phyloP scores from a whole-genome alignment of 2,113 vertebrate species.

The Salvelinus namaycush region DNA sequence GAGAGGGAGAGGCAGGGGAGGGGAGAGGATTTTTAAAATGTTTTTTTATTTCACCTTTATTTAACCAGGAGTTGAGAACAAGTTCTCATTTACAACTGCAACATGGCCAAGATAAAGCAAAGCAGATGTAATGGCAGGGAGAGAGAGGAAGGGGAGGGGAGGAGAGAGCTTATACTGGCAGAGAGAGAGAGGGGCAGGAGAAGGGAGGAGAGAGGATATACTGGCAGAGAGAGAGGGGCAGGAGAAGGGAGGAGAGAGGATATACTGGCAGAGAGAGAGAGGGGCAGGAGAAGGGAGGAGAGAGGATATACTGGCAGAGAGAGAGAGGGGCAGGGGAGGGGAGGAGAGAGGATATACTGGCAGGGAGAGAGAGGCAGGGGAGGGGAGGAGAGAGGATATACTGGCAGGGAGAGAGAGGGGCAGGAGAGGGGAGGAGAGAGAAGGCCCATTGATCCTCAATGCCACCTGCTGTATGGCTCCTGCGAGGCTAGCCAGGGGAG shows the following conservation, averaged over 20 bases:
- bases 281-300: constrained; percentile 5
- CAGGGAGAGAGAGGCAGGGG: not conserved
- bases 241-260: not conserved
- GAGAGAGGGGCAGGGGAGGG: constrained; percentile 12
- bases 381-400: not conserved
- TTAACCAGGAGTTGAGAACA: too few species aligned
- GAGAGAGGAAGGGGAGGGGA: constrained; percentile 10
- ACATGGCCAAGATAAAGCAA: too few species aligned
- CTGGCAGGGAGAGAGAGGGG: not conserved
- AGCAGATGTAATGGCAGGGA: too few species aligned
- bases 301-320: not conserved
- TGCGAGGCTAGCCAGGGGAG: constrained; percentile 45
- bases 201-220: too few species aligned
- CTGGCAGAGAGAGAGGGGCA: constrained; percentile 5
- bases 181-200: not conserved
- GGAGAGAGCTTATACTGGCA: not conserved
- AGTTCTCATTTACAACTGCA: too few species aligned
- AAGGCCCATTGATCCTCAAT: constrained; percentile 54
- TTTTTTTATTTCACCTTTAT: too few species aligned
- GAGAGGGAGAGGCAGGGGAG: too few species aligned
- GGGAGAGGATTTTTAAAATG: too few species aligned
- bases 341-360: not conserved
- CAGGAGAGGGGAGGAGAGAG: not conserved
- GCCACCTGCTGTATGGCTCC: constrained; percentile 72
- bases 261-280: not conserved